phyloP scores from a whole-genome alignment of 2,113 vertebrate species.

The Coptodon bakossiorum region DNA sequence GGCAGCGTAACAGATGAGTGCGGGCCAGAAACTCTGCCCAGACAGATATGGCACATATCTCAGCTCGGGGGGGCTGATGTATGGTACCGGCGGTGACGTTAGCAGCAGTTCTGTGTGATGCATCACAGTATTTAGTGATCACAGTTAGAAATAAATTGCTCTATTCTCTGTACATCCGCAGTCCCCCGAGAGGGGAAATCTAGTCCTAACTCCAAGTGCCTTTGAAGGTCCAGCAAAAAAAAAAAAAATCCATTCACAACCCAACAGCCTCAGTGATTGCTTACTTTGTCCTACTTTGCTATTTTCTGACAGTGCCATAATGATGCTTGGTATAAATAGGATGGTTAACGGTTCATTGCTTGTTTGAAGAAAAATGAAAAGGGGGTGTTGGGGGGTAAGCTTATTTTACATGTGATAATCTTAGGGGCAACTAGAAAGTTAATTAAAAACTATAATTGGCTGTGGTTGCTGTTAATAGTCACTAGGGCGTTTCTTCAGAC shows the following conservation, averaged over 20 bases:
- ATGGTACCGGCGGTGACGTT: constrained; percentile 8
- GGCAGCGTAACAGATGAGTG: background rate
- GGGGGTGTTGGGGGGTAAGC: constrained; percentile 48
- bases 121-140: constrained; percentile 74
- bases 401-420: constrained; percentile 79
- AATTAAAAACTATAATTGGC: constrained; percentile 83
- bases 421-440: constrained; percentile 77
- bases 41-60: constrained; percentile 54
- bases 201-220: constrained; percentile 57
- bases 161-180: constrained; percentile 66
- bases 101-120: constrained; percentile 55
- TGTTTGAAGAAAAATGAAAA: constrained; percentile 71
- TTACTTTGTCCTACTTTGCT: constrained; percentile 79
- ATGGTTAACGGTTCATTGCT: constrained; percentile 73
- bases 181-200: constrained; percentile 60
- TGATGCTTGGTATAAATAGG: constrained; percentile 77
- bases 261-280: constrained; percentile 68
- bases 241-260: constrained; percentile 71
- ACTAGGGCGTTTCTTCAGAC: constrained; percentile 62
- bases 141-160: constrained; percentile 72
- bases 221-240: constrained; percentile 63
- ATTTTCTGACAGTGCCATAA: constrained; percentile 77
- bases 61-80: constrained; percentile 43
- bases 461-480: constrained; percentile 73
- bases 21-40: constrained; percentile 11